Evolutionary conservation across 1,140 invertebrate species (phyloP), one percentile per base, ranked within the genome.

Genomic region (Odontomachus brunneus): DNA sequence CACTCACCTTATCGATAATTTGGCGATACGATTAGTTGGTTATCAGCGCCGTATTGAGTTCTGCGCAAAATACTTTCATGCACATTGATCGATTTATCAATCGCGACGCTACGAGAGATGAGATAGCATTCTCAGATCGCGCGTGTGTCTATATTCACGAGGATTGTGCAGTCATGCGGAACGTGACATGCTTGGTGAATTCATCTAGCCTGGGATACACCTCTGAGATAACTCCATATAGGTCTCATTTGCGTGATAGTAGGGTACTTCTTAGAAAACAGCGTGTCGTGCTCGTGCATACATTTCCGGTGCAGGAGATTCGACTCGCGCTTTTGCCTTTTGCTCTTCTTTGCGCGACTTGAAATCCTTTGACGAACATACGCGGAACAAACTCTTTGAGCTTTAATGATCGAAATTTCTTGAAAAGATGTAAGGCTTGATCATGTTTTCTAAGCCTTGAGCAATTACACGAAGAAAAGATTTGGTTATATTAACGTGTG

Each of bases 11-110:
- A 69, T 57, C 33, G 53, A 33, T 1, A 24, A 33, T 57, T 80
- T 80, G 38, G 4, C 29, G 75, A 71, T 80, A 59, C 17, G 17
- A 78, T 22, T 38, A 29, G 49, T 11, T 51, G 65, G 57, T 69
- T 80, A 80, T 48, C 33, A 67, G 51, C 65, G 51, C 11, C 22
- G 72, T 44, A 57, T 7, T 29, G 38, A 33, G 9, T 44, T 44
- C 9, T 7, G 38, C 38, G 38, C 53, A 33, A 48, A 59, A 59
- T 14, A 26, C 55, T 29, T 9, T 44, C 38, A 22, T 55, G 19
- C 24, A 33, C 44, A 33, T 57, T 24, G 65, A 59, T 44, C 33
- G 62, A 67, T 67, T 38, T 38, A 48, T 9, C 11, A 17, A 11
- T 44, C 19, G 14, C 55, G 57, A 75, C 48, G 63, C 14, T 33